Evolutionary conservation across 2,797 vertebrate genomes (phyloP).

Genomic region (Phaenicophaeus curvirostris): DNA sequence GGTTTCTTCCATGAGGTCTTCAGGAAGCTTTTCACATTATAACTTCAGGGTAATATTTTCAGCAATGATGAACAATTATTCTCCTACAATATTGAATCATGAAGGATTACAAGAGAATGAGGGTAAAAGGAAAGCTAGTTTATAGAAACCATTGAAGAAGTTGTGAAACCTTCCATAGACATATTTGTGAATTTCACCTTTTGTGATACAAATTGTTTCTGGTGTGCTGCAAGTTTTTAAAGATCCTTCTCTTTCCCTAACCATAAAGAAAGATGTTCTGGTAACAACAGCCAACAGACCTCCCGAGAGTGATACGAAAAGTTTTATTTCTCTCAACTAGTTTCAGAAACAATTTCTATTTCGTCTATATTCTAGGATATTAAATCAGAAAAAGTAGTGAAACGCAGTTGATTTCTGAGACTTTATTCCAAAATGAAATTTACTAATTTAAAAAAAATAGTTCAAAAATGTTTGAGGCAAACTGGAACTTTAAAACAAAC

Average conservation of each 20-base stretch:
- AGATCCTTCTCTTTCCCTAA: slow-evolving; percentile 3
- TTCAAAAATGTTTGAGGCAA: background rate
- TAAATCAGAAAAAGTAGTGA: background rate
- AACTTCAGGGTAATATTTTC: background rate
- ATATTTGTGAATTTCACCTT: background rate
- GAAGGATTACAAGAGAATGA: background rate
- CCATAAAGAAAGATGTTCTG: background rate
- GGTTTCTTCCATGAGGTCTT: background rate
- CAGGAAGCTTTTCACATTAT: background rate
- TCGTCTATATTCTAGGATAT: background rate
- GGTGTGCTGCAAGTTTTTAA: background rate
- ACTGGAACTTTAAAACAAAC: background rate
- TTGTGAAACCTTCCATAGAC: background rate
- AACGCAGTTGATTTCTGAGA: background rate
- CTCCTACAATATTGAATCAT: background rate
- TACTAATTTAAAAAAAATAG: no score
- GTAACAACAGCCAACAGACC: background rate
- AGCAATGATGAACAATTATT: background rate
- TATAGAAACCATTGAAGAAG: background rate
- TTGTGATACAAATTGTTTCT: slow-evolving; percentile 6
- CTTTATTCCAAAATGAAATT: background rate
- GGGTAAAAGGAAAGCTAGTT: background rate
- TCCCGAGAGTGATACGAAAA: background rate
- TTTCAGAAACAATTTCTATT: background rate
- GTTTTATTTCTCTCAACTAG: background rate